Percentiles rank a stretch among this genome's conserved stretches.
These are phyloP conservation scores for Dolichopus griseipennis DNA, from an alignment of 2,888 invertebrate genomes.

Conservation along the genomic window DNA sequence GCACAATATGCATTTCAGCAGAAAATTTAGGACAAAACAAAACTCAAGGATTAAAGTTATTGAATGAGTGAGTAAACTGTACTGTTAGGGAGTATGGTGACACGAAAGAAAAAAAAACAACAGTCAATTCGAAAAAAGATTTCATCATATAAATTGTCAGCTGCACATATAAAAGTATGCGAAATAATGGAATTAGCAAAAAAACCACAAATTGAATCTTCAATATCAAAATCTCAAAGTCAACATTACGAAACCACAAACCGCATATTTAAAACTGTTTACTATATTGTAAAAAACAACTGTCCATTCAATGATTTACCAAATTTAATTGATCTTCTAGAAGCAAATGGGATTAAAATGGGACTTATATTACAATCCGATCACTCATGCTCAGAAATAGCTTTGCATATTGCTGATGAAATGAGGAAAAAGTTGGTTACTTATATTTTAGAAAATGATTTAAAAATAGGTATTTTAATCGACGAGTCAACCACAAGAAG, in stretches of 20 bases:
- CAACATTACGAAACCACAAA: neutral
- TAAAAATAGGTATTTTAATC: constrained; percentile 7
- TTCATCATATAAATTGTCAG: neutral
- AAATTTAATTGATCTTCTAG: neutral
- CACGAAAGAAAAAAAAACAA: too few relatives aligned
- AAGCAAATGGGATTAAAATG: too few relatives aligned
- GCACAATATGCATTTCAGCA: too few relatives aligned
- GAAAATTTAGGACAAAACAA: too few relatives aligned
- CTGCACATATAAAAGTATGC: constrained; percentile 7
- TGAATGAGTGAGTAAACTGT: too few relatives aligned
- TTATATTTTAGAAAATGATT: constrained; percentile 7
- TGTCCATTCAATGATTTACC: constrained; percentile 7
- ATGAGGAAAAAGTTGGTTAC: neutral
- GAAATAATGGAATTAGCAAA: neutral
- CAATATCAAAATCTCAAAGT: too few relatives aligned
- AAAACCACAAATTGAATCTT: neutral
- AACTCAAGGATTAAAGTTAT: too few relatives aligned
- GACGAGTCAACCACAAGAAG: constrained; percentile 6
- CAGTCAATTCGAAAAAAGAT: too few relatives aligned
- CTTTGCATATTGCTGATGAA: constrained; percentile 9
- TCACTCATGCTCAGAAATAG: neutral
- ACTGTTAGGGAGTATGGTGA: too few relatives aligned
- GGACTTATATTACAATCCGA: too few relatives aligned
- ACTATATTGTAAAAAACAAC: constrained; percentile 5
- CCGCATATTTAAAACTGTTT: constrained; percentile 8